phyloP scores from a whole-genome alignment of 2,888 invertebrate genomes.

The Drosophila hamatofila region DNA sequence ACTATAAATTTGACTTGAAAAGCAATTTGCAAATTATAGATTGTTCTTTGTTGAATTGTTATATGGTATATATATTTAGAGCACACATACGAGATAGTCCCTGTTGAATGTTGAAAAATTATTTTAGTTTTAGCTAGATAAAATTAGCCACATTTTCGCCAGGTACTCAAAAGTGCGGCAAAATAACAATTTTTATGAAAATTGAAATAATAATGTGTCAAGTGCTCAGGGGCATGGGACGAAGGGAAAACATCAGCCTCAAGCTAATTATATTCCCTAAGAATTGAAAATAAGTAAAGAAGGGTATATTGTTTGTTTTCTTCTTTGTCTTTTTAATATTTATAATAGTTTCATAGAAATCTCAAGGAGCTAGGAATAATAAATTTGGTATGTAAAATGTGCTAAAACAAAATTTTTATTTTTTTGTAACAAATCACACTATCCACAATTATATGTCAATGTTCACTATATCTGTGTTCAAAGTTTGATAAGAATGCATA shows the following conservation, averaged over 20 bases:
- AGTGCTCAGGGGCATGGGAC: conserved; percentile 1
- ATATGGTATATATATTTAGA: conserved; percentile 1
- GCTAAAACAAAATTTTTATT: no score
- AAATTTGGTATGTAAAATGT: no score
- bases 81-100: background rate
- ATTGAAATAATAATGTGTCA: conserved; percentile 42
- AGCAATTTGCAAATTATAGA: conserved; percentile 8
- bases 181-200: conserved; percentile 16
- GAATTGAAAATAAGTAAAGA: background rate
- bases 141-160: conserved; percentile 28
- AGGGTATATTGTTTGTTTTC: background rate
- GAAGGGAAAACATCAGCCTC: background rate
- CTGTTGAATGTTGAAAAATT: background rate
- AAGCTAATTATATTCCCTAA: background rate
- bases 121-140: conserved; percentile 22
- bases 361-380: no score
- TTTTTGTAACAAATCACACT: no score
- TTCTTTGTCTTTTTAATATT: no score
- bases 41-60: conserved; percentile 14
- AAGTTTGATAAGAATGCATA: no score
- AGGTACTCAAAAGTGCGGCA: conserved; percentile 23
- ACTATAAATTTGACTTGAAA: background rate
- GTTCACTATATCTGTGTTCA: no score
- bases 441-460: no score
- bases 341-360: no score